A percentile compares a stretch with the other conserved stretches of the same genome.
These are phyloP conservation scores for Labeo catla DNA, from an alignment of 2,113 vertebrate species.

Conservation along the genomic window DNA sequence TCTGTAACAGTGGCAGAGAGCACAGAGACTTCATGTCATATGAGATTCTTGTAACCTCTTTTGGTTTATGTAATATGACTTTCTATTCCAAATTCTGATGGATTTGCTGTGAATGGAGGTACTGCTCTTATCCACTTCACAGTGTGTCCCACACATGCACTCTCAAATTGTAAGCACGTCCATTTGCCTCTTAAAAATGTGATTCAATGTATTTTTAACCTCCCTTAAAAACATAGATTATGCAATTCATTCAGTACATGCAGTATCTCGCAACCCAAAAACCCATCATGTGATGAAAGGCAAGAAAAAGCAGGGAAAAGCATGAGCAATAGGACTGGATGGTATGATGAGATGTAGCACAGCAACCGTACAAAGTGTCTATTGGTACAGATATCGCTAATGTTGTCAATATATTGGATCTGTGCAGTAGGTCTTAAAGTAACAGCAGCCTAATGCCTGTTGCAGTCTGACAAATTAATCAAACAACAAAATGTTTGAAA, in stretches of 20 bases:
- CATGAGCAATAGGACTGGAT: not conserved
- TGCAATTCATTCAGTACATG: constrained; percentile 45
- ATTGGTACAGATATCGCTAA: not conserved
- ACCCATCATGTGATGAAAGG: constrained; percentile 33
- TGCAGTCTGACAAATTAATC: not conserved
- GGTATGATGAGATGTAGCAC: not conserved
- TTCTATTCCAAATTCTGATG: constrained; percentile 50
- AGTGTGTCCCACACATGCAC: constrained; percentile 25
- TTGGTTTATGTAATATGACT: constrained; percentile 55
- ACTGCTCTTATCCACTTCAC: constrained; percentile 20
- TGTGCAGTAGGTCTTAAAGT: not conserved
- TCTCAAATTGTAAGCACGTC: constrained; percentile 14
- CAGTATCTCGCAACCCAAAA: not conserved
- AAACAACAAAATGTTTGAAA: too few species aligned
- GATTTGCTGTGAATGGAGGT: constrained; percentile 47
- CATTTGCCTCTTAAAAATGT: constrained; percentile 14
- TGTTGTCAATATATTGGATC: not conserved
- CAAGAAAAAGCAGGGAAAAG: not conserved
- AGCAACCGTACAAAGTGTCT: not conserved
- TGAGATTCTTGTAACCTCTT: constrained; percentile 43
- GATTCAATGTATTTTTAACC: constrained; percentile 22
- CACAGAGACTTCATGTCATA: constrained; percentile 9
- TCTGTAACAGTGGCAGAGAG: not conserved
- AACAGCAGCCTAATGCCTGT: not conserved
- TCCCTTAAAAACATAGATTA: constrained; percentile 26